Evolutionary conservation across 2,888 invertebrate species (phyloP).

Genomic region (Taphrorychus bicolor): DNA sequence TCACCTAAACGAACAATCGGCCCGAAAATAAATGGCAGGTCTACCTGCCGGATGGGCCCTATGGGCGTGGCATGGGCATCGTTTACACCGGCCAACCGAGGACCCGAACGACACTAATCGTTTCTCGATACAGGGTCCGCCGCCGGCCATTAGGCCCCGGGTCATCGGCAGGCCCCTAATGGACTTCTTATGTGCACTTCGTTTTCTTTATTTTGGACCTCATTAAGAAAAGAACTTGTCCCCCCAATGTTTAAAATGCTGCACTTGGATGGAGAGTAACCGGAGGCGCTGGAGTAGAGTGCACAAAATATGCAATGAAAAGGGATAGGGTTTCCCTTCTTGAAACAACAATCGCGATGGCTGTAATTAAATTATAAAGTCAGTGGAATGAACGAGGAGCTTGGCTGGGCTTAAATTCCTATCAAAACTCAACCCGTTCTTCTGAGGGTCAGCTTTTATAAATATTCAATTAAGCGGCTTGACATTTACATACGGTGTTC

Average conservation of each 20-base stretch:
- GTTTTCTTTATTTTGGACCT: slow-evolving; percentile 29
- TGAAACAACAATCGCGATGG: neutral
- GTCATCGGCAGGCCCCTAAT: slow-evolving; percentile 36
- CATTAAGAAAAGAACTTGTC: no score
- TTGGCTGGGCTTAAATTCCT: slow-evolving; percentile 25
- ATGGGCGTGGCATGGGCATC: slow-evolving; percentile 60
- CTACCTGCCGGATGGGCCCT: slow-evolving; percentile 58
- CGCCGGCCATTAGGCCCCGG: slow-evolving; percentile 53
- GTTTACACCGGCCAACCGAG: slow-evolving; percentile 60
- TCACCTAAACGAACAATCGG: slow-evolving; percentile 53
- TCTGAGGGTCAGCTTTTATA: slow-evolving; percentile 42
- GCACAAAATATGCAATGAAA: no score
- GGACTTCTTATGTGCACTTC: slow-evolving; percentile 37
- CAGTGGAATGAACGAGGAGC: slow-evolving; percentile 16
- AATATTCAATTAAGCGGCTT: slow-evolving; percentile 47
- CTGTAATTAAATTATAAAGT: slow-evolving; percentile 30
- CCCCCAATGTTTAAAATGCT: no score
- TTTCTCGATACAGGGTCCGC: slow-evolving; percentile 56
- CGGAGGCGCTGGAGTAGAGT: no score
- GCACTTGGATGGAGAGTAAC: no score
- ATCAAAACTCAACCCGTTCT: slow-evolving; percentile 34
- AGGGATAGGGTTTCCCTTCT: slow-evolving; percentile 1
- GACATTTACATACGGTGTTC: slow-evolving; percentile 46
- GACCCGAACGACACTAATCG: slow-evolving; percentile 53
- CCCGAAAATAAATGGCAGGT: slow-evolving; percentile 61